Percentiles rank a stretch among this genome's conserved stretches.
Conservation (phyloP, 2,888 invertebrate species). For the Glaucopsyche alexis region DNA sequence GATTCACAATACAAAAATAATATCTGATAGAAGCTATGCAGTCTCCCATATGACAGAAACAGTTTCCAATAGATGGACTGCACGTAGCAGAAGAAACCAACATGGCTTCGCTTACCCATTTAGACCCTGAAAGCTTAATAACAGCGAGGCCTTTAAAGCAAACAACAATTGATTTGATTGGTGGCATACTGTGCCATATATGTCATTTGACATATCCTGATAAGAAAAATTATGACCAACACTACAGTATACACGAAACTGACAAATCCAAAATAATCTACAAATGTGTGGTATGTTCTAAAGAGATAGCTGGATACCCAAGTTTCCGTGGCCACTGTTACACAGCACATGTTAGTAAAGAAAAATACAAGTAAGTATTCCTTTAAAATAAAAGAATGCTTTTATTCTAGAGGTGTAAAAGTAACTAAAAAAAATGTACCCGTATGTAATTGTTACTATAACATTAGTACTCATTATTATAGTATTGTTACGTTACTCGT, state of each 20-base stretch:
- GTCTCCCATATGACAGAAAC: constrained; percentile 58
- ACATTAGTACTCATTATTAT: too few relatives aligned
- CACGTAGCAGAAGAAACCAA: constrained; percentile 50
- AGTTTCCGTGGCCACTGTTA: constrained; percentile 82
- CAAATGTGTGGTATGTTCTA: constrained; percentile 79
- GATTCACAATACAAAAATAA: constrained; percentile 53
- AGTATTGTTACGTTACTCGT: too few relatives aligned
- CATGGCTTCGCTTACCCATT: constrained; percentile 54
- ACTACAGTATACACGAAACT: constrained; percentile 68
- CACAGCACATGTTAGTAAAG: constrained; percentile 74
- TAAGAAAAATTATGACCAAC: constrained; percentile 76
- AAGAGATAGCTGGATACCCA: constrained; percentile 74
- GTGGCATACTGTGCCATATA: constrained; percentile 80
- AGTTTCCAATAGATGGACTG: constrained; percentile 64
- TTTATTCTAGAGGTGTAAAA: neutral
- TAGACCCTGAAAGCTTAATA: constrained; percentile 40
- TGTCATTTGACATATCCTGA: constrained; percentile 73
- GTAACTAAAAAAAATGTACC: too few relatives aligned
- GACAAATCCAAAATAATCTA: constrained; percentile 60
- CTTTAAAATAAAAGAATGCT: too few relatives aligned
- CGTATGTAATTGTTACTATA: too few relatives aligned
- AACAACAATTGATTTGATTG: constrained; percentile 65
- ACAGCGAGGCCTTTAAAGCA: constrained; percentile 47
- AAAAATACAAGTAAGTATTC: constrained; percentile 73
- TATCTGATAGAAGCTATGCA: constrained; percentile 56